Percentiles rank a stretch among this genome's conserved stretches.
Evolutionary conservation across 2,888 invertebrate genomes (phyloP).

Genomic region (Andricus quercusramuli): DNA sequence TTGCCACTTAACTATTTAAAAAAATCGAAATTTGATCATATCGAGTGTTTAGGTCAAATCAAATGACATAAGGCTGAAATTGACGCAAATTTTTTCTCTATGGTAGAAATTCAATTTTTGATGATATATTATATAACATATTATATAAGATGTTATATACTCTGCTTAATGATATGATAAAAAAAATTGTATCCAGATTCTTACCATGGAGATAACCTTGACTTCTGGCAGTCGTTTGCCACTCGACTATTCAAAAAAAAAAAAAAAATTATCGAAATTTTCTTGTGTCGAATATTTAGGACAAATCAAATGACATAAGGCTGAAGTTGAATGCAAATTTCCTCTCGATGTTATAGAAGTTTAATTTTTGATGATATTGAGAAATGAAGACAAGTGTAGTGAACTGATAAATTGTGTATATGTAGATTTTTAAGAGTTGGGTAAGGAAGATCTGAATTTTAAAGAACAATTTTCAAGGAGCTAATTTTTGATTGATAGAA

Average conservation of each 20-base stretch:
- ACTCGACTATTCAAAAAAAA: too few species aligned
- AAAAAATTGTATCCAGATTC: too few species aligned
- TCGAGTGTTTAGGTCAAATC: not conserved
- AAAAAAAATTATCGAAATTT: not conserved
- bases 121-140: not conserved
- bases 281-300: not conserved
- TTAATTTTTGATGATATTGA: not conserved
- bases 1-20: constrained; percentile 72
- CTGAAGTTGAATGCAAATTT: not conserved
- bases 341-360: not conserved
- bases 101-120: not conserved
- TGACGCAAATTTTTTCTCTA: not conserved
- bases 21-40: not conserved
- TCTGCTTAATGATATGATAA: too few species aligned
- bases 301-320: too few species aligned
- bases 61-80: too few species aligned
- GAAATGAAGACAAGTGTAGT: not conserved
- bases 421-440: too few species aligned
- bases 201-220: too few species aligned
- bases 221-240: too few species aligned
- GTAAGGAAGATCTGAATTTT: not conserved
- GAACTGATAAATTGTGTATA: not conserved
- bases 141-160: too few species aligned
- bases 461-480: not conserved
- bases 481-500: not conserved